Conservation (phyloP, 2,888 invertebrate species). For the Gymnocheta viridis region DNA sequence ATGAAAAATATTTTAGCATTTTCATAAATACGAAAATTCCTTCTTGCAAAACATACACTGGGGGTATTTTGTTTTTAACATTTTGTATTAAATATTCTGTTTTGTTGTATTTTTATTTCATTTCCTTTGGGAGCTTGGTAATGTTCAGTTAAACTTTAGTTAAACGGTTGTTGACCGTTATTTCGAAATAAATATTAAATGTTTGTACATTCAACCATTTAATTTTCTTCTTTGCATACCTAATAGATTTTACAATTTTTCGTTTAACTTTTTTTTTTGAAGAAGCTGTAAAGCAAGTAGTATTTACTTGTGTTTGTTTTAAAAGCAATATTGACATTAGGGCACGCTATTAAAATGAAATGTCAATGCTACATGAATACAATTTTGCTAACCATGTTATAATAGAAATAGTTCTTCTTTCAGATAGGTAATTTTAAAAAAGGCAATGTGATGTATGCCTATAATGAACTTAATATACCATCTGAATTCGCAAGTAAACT, state of each 20-base stretch:
- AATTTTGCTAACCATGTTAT: no score
- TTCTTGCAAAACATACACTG: conserved; percentile 19
- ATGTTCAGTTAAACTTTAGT: conserved; percentile 58
- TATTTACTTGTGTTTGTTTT: neutral
- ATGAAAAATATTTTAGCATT: conserved; percentile 52
- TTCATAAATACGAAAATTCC: conserved; percentile 12
- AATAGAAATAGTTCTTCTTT: no score
- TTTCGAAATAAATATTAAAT: conserved; percentile 59
- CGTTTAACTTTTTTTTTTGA: conserved; percentile 25
- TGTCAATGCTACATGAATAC: neutral
- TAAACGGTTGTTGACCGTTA: conserved; percentile 71
- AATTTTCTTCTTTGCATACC: conserved; percentile 54
- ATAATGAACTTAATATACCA: conserved; percentile 14
- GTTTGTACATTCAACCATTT: conserved; percentile 51
- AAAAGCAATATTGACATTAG: neutral
- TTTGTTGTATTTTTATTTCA: conserved; percentile 36
- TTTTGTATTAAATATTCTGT: conserved; percentile 31
- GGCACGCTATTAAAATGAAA: neutral
- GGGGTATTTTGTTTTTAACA: neutral
- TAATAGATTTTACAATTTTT: conserved; percentile 25
- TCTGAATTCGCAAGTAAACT: conserved; percentile 7
- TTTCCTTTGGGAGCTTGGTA: conserved; percentile 30
- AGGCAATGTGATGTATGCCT: no score
- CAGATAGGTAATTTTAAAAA: no score
- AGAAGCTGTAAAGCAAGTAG: conserved; percentile 34